Evolutionary conservation across 2,888 invertebrate genomes (phyloP).

Genomic region (Myathropa florea): DNA sequence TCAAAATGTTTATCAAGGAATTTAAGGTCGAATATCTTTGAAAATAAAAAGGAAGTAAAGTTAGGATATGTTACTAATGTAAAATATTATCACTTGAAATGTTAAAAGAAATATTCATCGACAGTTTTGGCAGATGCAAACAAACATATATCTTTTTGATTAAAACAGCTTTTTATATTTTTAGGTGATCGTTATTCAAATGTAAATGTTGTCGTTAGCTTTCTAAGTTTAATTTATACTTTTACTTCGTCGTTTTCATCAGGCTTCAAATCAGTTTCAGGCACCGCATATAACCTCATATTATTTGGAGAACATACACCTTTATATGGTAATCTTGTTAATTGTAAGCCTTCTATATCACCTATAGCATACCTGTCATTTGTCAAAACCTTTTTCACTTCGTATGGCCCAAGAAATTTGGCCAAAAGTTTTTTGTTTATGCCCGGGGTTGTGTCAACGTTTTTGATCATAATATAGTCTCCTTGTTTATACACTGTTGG

Average conservation of each 20-base stretch:
- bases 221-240: slow-evolving; percentile 27
- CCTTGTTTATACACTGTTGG: no score
- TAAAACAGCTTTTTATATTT: no score
- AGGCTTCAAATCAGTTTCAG: background rate
- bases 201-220: slow-evolving; percentile 1
- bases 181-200: background rate
- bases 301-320: slow-evolving; percentile 11
- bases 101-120: slow-evolving; percentile 2
- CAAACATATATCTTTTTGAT: background rate
- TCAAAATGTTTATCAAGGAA: background rate
- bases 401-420: slow-evolving; percentile 73
- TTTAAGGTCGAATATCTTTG: background rate
- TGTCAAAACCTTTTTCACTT: slow-evolving; percentile 69
- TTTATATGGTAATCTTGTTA: slow-evolving; percentile 13
- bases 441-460: slow-evolving; percentile 70
- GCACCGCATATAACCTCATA: slow-evolving; percentile 1
- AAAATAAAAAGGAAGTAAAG: slow-evolving; percentile 4
- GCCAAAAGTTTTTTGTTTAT: slow-evolving; percentile 72
- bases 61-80: background rate
- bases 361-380: slow-evolving; percentile 72
- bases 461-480: slow-evolving; percentile 72
- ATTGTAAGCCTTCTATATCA: slow-evolving; percentile 40
- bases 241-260: slow-evolving; percentile 3
- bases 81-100: background rate
- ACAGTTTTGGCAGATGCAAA: slow-evolving; percentile 9